A percentile compares a stretch with the other conserved stretches of the same genome.
Conservation (phyloP, 2,888 invertebrate species). For the Mylabris sibirica region DNA sequence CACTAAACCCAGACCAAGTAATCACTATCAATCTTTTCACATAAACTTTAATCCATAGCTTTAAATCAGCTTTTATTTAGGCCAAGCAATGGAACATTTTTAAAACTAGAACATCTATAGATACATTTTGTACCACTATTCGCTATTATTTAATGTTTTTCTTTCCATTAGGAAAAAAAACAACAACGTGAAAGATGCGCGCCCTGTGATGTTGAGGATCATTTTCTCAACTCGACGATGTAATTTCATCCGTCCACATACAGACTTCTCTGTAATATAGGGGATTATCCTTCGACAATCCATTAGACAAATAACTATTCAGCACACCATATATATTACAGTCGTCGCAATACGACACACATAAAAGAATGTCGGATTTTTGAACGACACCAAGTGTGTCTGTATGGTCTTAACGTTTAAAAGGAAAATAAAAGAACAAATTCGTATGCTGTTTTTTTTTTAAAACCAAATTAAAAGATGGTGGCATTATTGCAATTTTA, state of each 20-base stretch:
- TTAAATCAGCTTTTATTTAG: slow-evolving; percentile 15
- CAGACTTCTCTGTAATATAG: slow-evolving; percentile 29
- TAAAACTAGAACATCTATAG: neutral
- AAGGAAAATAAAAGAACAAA: neutral
- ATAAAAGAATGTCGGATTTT: neutral
- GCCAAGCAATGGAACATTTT: neutral
- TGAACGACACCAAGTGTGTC: neutral
- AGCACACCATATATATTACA: slow-evolving; percentile 18
- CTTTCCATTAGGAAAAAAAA: neutral
- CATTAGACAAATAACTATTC: slow-evolving; percentile 32
- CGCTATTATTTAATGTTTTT: neutral
- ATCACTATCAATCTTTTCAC: slow-evolving; percentile 20
- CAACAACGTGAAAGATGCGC: neutral
- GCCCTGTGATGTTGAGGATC: slow-evolving; percentile 1
- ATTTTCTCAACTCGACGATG: slow-evolving; percentile 22
- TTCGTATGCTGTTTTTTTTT: too few species aligned
- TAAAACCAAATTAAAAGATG: neutral
- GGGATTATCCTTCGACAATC: slow-evolving; percentile 37
- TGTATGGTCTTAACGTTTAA: neutral
- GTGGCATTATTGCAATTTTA: slow-evolving; percentile 28
- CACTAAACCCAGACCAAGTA: slow-evolving; percentile 13
- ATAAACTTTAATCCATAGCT: slow-evolving; percentile 15
- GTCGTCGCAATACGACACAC: neutral
- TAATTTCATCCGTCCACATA: slow-evolving; percentile 30
- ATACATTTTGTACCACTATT: neutral